Evolutionary conservation across 2,888 invertebrate genomes (phyloP), one percentile per base, ranked within the genome.

Genomic region (Hybos culiciformis): DNA sequence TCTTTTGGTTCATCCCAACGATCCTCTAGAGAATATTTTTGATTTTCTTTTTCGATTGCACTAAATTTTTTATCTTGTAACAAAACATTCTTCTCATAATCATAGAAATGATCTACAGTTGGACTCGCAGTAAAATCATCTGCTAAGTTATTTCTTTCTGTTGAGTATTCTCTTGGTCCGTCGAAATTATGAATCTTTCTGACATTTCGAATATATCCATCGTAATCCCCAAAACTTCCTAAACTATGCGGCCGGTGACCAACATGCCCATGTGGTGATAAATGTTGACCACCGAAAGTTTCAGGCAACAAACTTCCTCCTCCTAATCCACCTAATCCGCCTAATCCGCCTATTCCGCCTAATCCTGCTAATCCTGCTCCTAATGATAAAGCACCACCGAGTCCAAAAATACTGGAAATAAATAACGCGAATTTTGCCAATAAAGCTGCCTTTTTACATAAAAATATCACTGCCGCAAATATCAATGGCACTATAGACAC

Each of bases 401-500:
- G 62, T 36, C 81, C 78, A 51, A 84, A 72, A 3, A 83, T 69
- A 20, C 80, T 80, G 19, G 78, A 77, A 11, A 83, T 69, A 40
- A 84, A 63, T 8, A 86, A 61, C 1, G 83, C 83, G 39, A 86
- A 48, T 59, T 87, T 86, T 37, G 81, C 80, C 14, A 87, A 56
- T 3, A 86, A 58, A 36, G 84, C 71, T 0, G 84, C 83, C 56
- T 87, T 87, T 56, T 85, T 86, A 17, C 82, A 78, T 3, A 85
- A 68, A 33, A 86, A 54, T 37, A 83, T 72, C 29, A 86, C 62
- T 8, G 76, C 57, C 2, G 83, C 83, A 47, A 87, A 75, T 8
- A 86, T 56, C 40, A 87, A 57, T 0, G 86, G 86, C 14, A 86
- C 65, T 45, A 87, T 59, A 1, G 83, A 80, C 2, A 79, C 75